phyloP scores from a whole-genome alignment of 2,888 invertebrate species.

The Vanessa cardui region DNA sequence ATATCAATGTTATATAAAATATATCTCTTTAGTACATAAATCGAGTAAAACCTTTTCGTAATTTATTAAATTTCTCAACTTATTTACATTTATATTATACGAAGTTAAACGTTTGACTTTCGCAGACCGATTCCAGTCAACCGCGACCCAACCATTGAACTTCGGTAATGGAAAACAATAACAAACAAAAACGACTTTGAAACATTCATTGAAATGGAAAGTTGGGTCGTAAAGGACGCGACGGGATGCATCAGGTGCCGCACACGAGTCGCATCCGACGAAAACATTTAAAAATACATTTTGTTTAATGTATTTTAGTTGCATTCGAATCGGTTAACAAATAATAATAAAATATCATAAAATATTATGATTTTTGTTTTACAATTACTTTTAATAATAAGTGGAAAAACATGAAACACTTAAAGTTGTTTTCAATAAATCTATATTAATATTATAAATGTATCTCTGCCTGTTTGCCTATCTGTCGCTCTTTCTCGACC shows the following conservation, averaged over 20 bases:
- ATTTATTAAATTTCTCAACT: neutral
- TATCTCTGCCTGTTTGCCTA: no score
- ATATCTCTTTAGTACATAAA: no score
- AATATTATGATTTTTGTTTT: no score
- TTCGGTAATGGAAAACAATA: slow-evolving; percentile 78
- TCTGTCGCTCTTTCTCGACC: no score
- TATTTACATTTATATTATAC: slow-evolving; percentile 27
- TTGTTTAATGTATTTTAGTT: neutral
- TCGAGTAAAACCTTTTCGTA: no score
- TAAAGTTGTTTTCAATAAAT: no score
- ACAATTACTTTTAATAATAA: no score
- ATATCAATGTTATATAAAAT: no score
- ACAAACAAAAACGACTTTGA: slow-evolving; percentile 74
- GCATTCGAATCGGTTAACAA: neutral
- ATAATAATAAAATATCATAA: no score
- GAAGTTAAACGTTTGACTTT: slow-evolving; percentile 50
- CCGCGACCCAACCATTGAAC: slow-evolving; percentile 55
- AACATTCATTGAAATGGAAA: slow-evolving; percentile 78
- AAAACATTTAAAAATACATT: slow-evolving; percentile 26
- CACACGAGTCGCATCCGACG: slow-evolving; percentile 44
- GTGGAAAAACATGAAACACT: no score
- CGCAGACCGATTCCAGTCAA: slow-evolving; percentile 32
- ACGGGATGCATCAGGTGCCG: slow-evolving; percentile 60
- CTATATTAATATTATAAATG: no score
- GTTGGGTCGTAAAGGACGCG: slow-evolving; percentile 54